Percentiles rank a stretch among this genome's conserved stretches.
Evolutionary conservation across 2,797 vertebrate genomes (phyloP).

Genomic region (Atherinosoma microstoma): DNA sequence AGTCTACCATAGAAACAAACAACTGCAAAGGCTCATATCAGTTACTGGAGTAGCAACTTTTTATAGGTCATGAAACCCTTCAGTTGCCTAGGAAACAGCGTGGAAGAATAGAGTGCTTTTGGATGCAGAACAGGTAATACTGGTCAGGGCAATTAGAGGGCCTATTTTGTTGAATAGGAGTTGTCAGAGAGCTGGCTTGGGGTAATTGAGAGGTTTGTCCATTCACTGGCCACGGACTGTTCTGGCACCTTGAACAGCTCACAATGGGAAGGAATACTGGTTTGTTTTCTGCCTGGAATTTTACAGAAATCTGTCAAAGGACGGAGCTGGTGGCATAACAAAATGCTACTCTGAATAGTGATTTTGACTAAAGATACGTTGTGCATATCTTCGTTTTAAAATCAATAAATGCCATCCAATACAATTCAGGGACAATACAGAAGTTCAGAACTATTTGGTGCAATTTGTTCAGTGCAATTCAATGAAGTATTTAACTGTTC

Average conservation of each 20-base stretch:
- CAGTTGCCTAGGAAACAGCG: slow-evolving; percentile 82
- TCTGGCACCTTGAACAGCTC: slow-evolving; percentile 55
- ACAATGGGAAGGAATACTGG: slow-evolving; percentile 70
- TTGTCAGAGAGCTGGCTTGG: slow-evolving; percentile 66
- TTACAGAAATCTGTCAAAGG: slow-evolving; percentile 47
- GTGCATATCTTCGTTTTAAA: neutral
- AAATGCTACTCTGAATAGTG: slow-evolving; percentile 34
- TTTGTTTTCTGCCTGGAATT: slow-evolving; percentile 55
- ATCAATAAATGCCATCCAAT: neutral
- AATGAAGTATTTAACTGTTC: neutral
- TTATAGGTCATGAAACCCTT: slow-evolving; percentile 84
- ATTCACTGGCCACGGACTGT: slow-evolving; percentile 65
- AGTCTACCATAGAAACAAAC: slow-evolving; percentile 78
- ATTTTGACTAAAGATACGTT: slow-evolving; percentile 18
- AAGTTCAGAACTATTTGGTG: neutral
- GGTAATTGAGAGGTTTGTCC: slow-evolving; percentile 78
- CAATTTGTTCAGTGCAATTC: neutral
- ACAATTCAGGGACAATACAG: neutral
- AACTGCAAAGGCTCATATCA: slow-evolving; percentile 68
- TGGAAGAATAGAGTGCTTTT: slow-evolving; percentile 71
- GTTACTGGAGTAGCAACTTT: slow-evolving; percentile 81
- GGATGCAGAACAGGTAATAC: slow-evolving; percentile 81
- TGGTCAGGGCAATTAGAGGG: slow-evolving; percentile 76
- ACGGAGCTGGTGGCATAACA: slow-evolving; percentile 21
- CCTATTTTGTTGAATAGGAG: slow-evolving; percentile 72